A percentile compares a stretch with the other conserved stretches of the same genome.
These are phyloP conservation scores for Sesia bembeciformis DNA, from an alignment of 2,888 invertebrate species.

Conservation along the genomic window DNA sequence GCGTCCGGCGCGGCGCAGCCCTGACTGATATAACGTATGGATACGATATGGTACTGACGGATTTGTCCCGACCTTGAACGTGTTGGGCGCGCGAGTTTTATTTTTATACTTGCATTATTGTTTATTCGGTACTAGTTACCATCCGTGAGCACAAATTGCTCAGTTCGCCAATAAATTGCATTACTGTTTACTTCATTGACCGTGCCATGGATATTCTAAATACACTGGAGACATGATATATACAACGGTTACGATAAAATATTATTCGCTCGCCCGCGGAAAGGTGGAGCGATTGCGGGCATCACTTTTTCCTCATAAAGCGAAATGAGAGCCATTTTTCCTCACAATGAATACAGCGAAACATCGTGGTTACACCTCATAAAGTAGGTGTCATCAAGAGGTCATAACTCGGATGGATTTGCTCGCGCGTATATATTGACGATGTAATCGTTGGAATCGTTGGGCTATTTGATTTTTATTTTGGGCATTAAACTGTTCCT, in stretches of 20 bases:
- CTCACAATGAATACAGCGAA: conserved; percentile 12
- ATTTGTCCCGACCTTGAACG: no score
- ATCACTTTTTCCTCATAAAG: conserved; percentile 43
- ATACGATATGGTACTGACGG: no score
- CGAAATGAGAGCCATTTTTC: conserved; percentile 31
- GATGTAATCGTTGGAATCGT: background rate
- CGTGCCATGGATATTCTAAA: background rate
- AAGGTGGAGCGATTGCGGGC: conserved; percentile 24
- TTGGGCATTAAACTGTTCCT: no score
- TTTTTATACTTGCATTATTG: no score
- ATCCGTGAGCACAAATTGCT: no score
- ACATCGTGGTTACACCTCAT: conserved; percentile 3
- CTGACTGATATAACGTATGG: no score
- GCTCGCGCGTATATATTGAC: background rate
- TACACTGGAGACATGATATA: conserved; percentile 8
- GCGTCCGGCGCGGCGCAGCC: no score
- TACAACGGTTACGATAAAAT: conserved; percentile 14
- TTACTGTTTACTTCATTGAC: background rate
- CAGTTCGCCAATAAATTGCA: no score
- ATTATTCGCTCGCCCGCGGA: conserved; percentile 12
- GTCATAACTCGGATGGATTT: background rate
- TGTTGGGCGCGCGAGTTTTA: no score
- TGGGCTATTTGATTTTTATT: no score
- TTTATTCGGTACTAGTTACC: no score
- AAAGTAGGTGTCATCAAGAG: background rate